Base-by-base conservation (phyloP, 2,113 vertebrate species). In the Spilogale gracilis region DNA sequence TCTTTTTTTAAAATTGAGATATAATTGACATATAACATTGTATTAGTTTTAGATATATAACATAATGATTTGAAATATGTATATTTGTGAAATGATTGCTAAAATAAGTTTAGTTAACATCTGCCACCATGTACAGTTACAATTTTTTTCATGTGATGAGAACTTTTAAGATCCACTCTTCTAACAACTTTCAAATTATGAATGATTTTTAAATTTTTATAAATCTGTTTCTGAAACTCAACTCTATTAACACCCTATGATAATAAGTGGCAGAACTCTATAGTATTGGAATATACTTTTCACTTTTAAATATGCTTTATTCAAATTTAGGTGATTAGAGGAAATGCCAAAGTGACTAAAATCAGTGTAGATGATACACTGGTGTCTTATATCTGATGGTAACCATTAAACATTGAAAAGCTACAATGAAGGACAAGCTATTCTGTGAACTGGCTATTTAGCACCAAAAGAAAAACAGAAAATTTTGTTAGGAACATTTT, bases 141-240 rank as follows among this genome's bases (percentile, higher is more conserved):
- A 61, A 32, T 43, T 52, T 60, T 88, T 94, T 94, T 32, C 45
- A 73, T 73, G 45, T 89, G 65, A 43, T 89, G 25, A 88, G 21
- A 89, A 74, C 56, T 82, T 54, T 89, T 61, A 82, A 82, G 32
- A 63, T 94, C 56, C 63, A 61, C 43, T 81, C 38, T 38, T n/a
- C 30, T 71, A 89, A 45, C 45, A 89, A 89, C 25, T 74, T 89
- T 63, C 93, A 89, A 89, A 43, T 65, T 89, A n/a, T 88, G 76
- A 30, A 76, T 91, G 3, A 45, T 92, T 88, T 92, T 52, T n/a
- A 60, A 85, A 32, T 60, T 97, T 97, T 89, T 74, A 61, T 74
- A 84, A 91, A 2, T 43, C 58, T 89, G 30, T 74, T 96, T 92
- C 79, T 95, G 87, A 92, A 74, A 92, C 30, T 96, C 38, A 83